phyloP scores from a whole-genome alignment of 2,888 invertebrate species.

The Macrophya annulata region DNA sequence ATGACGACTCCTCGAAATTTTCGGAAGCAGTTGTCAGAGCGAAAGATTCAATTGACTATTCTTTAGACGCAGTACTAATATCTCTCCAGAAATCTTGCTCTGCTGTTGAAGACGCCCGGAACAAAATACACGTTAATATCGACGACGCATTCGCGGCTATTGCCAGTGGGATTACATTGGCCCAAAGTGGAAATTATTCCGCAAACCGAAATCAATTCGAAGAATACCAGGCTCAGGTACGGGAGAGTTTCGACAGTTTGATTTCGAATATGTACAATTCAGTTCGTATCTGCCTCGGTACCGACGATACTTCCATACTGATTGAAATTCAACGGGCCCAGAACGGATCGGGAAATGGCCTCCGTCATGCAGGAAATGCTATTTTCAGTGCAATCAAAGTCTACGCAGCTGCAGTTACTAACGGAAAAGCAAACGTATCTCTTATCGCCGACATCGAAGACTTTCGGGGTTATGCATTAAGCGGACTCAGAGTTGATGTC shows the following conservation, averaged over 20 bases:
- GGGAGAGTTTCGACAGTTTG: no score
- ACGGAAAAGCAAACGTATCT: not conserved
- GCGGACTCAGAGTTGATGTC: not conserved
- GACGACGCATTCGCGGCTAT: not conserved
- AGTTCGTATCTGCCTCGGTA: not conserved
- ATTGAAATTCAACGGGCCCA: not conserved
- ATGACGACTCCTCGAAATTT: not conserved
- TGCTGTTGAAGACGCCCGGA: not conserved
- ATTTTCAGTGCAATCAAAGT: slow-evolving; percentile 6
- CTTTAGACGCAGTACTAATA: not conserved
- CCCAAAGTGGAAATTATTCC: not conserved
- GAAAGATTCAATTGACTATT: not conserved
- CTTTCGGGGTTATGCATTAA: not conserved
- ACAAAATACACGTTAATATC: no score
- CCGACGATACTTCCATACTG: not conserved
- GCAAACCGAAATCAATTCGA: not conserved
- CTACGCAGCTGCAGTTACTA: not conserved
- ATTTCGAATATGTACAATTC: not conserved
- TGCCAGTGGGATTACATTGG: not conserved
- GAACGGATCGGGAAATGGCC: not conserved
- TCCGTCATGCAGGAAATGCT: not conserved
- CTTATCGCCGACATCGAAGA: not conserved
- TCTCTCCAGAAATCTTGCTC: not conserved
- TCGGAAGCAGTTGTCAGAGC: not conserved
- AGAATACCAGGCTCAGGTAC: no score